Conservation (phyloP, 2,888 invertebrate genomes). For the Drosophila prostipennis region DNA sequence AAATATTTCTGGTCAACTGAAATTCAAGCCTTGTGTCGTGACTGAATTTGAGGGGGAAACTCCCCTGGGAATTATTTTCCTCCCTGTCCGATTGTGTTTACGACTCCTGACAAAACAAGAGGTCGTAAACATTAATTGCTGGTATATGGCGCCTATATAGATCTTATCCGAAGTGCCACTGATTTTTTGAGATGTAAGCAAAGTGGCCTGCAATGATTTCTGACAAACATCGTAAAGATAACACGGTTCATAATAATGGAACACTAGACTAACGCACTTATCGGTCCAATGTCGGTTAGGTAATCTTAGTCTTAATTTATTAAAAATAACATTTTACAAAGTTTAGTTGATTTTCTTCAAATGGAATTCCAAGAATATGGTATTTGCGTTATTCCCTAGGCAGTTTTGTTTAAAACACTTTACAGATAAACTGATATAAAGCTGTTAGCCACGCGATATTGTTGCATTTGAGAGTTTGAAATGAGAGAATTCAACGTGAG, state of each 20-base stretch:
- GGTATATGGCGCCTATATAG: conserved; percentile 15
- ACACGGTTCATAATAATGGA: neutral
- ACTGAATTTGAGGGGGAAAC: conserved; percentile 1
- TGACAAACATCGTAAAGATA: conserved; percentile 27
- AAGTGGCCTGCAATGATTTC: conserved; percentile 15
- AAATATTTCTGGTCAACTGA: conserved; percentile 18
- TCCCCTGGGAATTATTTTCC: conserved; percentile 17
- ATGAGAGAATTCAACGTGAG: conserved; percentile 11
- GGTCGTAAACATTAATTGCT: conserved; percentile 19
- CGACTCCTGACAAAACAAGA: conserved; percentile 9
- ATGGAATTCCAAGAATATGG: neutral
- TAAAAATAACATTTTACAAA: too few species aligned
- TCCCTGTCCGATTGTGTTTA: conserved; percentile 7
- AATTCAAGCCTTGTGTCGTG: conserved; percentile 17
- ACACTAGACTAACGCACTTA: neutral
- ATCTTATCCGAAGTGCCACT: conserved; percentile 20
- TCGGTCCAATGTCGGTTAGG: neutral
- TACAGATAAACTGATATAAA: neutral
- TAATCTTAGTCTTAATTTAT: too few species aligned
- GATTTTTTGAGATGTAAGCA: conserved; percentile 11
- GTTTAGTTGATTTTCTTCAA: too few species aligned
- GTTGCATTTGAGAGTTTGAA: conserved; percentile 1
- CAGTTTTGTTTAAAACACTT: conserved; percentile 10
- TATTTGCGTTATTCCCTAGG: neutral
- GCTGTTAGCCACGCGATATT: conserved; percentile 1